Percentiles rank a stretch among this genome's conserved stretches.
These are phyloP conservation scores for Zoanthus sociatus DNA, from an alignment of 92 coral and sea anemone genomes.

Conservation along the genomic window DNA sequence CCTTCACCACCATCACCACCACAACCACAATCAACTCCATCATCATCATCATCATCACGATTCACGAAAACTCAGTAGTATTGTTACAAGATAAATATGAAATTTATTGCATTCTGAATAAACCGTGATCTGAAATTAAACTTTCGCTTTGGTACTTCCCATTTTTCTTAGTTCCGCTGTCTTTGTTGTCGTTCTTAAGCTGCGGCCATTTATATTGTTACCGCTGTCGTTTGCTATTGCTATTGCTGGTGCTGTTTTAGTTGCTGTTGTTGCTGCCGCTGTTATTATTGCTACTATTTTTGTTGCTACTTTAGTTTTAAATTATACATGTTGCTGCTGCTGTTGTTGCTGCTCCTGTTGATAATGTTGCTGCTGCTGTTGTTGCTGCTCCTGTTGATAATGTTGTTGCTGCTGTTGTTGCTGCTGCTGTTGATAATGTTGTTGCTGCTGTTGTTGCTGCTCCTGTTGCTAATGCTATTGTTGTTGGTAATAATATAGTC, in stretches of 20 bases:
- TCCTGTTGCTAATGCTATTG: neutral
- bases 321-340: neutral
- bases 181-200: neutral
- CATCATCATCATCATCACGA: too few relatives aligned
- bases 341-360: neutral
- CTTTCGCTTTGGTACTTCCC: too few relatives aligned
- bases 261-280: neutral
- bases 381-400: neutral
- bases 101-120: too few relatives aligned
- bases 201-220: neutral
- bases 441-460: neutral
- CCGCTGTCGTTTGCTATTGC: neutral
- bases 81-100: too few relatives aligned
- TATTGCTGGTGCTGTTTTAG: neutral
- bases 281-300: neutral
- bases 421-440: neutral
- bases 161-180: too few relatives aligned
- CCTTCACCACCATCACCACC: too few relatives aligned
- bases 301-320: neutral
- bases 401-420: neutral
- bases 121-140: too few relatives aligned
- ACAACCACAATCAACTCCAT: too few relatives aligned
- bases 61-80: too few relatives aligned
- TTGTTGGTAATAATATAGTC: neutral
- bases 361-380: neutral